Evolutionary conservation across 2,888 invertebrate genomes (phyloP).

Genomic region (Polydrusus tereticollis): DNA sequence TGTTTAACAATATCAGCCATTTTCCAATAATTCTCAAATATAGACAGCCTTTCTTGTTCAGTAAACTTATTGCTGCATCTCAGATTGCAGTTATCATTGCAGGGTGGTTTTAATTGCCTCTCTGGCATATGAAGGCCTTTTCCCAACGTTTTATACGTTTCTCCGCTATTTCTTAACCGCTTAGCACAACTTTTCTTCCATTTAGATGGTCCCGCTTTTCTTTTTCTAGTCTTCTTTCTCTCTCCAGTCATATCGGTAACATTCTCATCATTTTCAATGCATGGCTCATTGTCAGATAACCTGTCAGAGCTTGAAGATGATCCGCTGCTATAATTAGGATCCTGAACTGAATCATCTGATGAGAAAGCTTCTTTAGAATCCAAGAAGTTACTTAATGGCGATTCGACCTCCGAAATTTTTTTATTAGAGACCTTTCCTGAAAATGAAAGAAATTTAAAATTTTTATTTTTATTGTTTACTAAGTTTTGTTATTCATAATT

Average conservation of each 20-base stretch:
- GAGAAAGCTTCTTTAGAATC: neutral
- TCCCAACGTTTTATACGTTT: conserved; percentile 22
- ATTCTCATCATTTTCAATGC: neutral
- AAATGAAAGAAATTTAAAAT: no score
- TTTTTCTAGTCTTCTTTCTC: conserved; percentile 28
- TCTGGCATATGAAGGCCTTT: conserved; percentile 12
- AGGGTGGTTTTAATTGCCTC: conserved; percentile 21
- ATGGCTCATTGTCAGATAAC: neutral
- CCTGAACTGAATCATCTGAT: conserved; percentile 1
- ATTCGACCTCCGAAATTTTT: neutral
- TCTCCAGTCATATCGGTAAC: neutral
- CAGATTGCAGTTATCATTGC: conserved; percentile 27
- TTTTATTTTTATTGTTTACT: no score
- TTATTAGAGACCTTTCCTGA: no score
- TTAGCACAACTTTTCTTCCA: conserved; percentile 15
- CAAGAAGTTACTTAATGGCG: neutral
- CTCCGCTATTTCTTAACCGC: conserved; percentile 11
- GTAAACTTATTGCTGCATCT: conserved; percentile 37
- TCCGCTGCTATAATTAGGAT: neutral
- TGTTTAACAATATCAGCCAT: conserved; percentile 23
- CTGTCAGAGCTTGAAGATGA: neutral
- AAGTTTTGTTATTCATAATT: no score
- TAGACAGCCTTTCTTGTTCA: conserved; percentile 29
- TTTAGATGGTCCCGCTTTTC: conserved; percentile 2
- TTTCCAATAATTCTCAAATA: conserved; percentile 36